phyloP scores from a whole-genome alignment of 2,888 invertebrate genomes.

The Callyntrura sp. region DNA sequence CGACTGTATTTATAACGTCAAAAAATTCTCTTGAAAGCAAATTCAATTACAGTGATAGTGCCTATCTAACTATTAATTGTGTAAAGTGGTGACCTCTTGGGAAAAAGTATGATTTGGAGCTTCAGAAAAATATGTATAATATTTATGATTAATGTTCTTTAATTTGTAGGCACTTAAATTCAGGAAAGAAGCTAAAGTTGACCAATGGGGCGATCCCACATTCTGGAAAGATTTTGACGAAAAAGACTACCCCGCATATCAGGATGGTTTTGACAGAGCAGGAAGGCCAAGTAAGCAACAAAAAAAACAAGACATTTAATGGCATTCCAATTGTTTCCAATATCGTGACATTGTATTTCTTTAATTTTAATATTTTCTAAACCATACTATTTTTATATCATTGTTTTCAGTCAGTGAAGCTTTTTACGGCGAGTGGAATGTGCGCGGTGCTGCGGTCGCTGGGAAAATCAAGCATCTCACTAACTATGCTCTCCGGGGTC shows the following conservation, averaged over 20 bases:
- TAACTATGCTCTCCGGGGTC: constrained; percentile 54
- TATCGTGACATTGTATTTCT: background rate
- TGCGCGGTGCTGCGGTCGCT: constrained; percentile 46
- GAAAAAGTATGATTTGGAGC: too few species aligned
- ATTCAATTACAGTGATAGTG: background rate
- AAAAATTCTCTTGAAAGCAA: background rate
- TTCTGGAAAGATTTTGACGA: constrained; percentile 53
- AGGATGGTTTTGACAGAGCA: constrained; percentile 52
- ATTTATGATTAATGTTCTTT: too few species aligned
- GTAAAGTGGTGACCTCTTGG: background rate
- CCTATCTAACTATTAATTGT: background rate
- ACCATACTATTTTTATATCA: too few species aligned
- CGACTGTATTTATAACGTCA: too few species aligned
- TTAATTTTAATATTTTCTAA: background rate
- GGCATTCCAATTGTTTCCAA: too few species aligned
- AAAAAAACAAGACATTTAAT: too few species aligned
- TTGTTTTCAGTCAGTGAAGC: constrained; percentile 58
- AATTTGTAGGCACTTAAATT: constrained; percentile 52
- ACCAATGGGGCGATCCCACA: constrained; percentile 50
- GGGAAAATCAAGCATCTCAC: constrained; percentile 62
- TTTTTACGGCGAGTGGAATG: constrained; percentile 64
- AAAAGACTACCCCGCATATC: constrained; percentile 35
- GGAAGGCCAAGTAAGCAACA: constrained; percentile 42
- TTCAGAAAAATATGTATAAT: too few species aligned
- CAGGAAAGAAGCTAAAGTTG: constrained; percentile 46